Conservation (phyloP, 2,113 vertebrate species). For the Corynorhinus townsendii region DNA sequence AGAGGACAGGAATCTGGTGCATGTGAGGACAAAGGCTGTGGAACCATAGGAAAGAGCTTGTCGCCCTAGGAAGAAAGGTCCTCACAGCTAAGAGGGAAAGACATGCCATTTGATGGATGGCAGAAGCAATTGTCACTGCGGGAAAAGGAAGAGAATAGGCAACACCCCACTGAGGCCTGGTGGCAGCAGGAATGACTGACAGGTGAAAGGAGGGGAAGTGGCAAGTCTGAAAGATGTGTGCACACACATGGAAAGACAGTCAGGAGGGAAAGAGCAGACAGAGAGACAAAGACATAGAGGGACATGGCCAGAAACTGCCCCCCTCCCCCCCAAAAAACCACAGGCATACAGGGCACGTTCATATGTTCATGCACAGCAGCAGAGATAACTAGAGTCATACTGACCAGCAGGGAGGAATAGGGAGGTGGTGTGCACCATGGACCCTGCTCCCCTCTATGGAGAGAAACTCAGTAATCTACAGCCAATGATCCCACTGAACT, state of each 20-base stretch:
- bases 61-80: background rate
- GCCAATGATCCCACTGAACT: background rate
- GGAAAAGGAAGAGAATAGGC: background rate
- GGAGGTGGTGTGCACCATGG: rapidly evolving
- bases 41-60: background rate
- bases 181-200: background rate
- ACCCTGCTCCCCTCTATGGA: background rate
- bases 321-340: no score
- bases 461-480: background rate
- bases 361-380: rapidly evolving
- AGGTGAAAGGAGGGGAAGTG: background rate
- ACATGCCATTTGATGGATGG: background rate
- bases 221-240: background rate
- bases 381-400: rapidly evolving
- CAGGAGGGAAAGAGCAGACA: background rate
- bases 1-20: background rate
- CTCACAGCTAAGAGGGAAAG: background rate
- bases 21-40: rapidly evolving
- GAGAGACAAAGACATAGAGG: background rate
- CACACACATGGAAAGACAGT: background rate
- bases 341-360: background rate
- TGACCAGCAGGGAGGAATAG: background rate
- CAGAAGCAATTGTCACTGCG: background rate
- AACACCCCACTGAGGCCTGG: background rate
- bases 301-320: background rate